Conservation (phyloP, 2,888 invertebrate species). For the Drosophila nr. fundita region DNA sequence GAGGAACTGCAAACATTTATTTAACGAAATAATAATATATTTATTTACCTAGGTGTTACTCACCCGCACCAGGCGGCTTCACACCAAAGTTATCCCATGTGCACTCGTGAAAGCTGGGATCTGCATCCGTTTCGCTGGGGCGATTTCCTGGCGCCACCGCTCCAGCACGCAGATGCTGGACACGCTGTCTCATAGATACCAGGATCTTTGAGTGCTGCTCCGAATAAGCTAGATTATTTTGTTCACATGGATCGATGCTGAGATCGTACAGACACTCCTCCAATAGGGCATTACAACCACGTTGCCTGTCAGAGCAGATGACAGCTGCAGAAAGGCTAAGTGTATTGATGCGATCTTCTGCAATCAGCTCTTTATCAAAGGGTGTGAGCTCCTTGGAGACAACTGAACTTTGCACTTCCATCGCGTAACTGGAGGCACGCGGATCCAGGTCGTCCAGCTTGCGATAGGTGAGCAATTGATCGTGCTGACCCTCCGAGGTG, state of each 20-base stretch:
- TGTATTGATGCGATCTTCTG: constrained; percentile 38
- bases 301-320: constrained; percentile 50
- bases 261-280: constrained; percentile 86
- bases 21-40: not conserved
- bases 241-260: constrained; percentile 86
- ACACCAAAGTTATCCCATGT: constrained; percentile 86
- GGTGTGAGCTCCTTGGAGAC: constrained; percentile 59
- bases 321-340: constrained; percentile 58
- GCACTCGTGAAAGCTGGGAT: constrained; percentile 86
- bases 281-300: constrained; percentile 74
- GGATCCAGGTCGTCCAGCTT: constrained; percentile 74
- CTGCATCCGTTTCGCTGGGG: constrained; percentile 85
- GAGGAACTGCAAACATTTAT: constrained; percentile 25
- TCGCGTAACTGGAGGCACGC: constrained; percentile 63
- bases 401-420: constrained; percentile 57
- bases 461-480: constrained; percentile 68
- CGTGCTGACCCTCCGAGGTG: constrained; percentile 68
- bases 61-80: constrained; percentile 34
- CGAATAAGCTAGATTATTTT: constrained; percentile 75
- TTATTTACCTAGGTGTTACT: not conserved
- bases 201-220: constrained; percentile 48
- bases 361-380: constrained; percentile 56
- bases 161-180: constrained; percentile 84
- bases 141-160: constrained; percentile 85
- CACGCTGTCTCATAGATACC: constrained; percentile 83